A percentile compares a stretch with the other conserved stretches of the same genome.
These are phyloP conservation scores for Serilophus lunatus DNA, from an alignment of 2,113 vertebrate genomes.

Conservation along the genomic window DNA sequence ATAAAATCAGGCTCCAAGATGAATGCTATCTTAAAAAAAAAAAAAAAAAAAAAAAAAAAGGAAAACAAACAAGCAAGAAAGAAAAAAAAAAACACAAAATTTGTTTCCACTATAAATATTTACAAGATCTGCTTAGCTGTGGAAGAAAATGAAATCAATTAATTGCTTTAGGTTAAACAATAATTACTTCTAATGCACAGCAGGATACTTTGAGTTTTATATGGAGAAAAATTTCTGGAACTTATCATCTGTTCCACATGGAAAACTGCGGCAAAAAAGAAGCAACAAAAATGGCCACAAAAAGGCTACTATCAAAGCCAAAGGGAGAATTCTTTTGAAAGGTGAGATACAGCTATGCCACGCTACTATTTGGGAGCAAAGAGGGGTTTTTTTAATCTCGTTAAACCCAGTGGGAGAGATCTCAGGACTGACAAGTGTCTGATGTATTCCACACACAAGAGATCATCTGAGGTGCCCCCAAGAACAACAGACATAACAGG, in stretches of 20 bases:
- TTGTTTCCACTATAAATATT: background rate
- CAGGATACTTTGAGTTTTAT: background rate
- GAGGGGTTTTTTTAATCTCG: background rate
- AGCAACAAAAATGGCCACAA: background rate
- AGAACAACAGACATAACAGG: background rate
- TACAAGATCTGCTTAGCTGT: background rate
- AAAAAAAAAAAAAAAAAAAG: accelerated
- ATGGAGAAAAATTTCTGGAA: background rate
- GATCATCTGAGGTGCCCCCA: background rate
- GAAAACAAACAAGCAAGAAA: background rate
- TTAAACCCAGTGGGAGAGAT: background rate
- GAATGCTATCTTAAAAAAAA: background rate
- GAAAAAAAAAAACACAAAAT: accelerated
- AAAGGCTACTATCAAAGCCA: background rate
- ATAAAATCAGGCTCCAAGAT: background rate
- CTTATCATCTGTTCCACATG: background rate
- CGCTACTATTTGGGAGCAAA: background rate
- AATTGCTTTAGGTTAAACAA: background rate
- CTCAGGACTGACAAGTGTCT: background rate
- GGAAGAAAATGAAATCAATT: background rate
- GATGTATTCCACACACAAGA: background rate
- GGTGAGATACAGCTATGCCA: accelerated
- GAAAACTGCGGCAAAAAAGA: background rate
- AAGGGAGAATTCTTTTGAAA: background rate
- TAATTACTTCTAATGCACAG: accelerated